Base-by-base conservation (phyloP, 53 echinoderm and acorn worm genomes). In the Luidia sarsii region DNA sequence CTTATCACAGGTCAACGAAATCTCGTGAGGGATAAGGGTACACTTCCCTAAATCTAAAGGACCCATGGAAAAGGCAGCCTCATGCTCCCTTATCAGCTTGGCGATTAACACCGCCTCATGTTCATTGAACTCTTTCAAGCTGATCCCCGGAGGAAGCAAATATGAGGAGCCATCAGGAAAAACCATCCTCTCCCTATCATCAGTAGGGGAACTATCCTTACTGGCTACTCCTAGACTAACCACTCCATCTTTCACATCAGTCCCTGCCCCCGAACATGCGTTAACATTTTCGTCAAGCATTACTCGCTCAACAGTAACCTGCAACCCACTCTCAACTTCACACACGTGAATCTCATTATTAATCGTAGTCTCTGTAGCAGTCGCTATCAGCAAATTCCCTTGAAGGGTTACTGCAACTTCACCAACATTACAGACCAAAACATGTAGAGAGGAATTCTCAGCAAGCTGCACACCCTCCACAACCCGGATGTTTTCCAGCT, bases 11-110 rank as follows among this genome's bases (percentile, higher is more conserved):
- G n/a, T n/a, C n/a, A n/a, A 18, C 24, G 48, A 55, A 43, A 90
- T 90, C 13, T 75, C 66, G 25, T 85, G 90, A 25, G 86, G 86
- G 30, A 86, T 86, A 1, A 81, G 74, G 10, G 63, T 45, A 50
- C 90, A 90, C n/a, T 74, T 70, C 10, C 86, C 68, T 25, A 86
- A 33, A 38, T 87, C 87, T 61, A 87, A 82, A 2, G 82, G 72
- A 35, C 65, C 73, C 11, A 30, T 71, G 11, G 75, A 81, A 22
- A 90, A 90, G 22, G 67, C 85, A 10, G 70, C 67, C 33, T 65
- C 48, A 65, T 90, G 48, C 14, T 56, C 28, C 27, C 25, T 24
- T 27, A 56, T 56, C 27, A 64, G 57, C 33, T 65, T 36, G 28
- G 56, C 56, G 25, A 56, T 56, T 29, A 56, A 24, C 23, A 56